Conservation (phyloP, 2,113 vertebrate species). For the Catharus fuscescens region DNA sequence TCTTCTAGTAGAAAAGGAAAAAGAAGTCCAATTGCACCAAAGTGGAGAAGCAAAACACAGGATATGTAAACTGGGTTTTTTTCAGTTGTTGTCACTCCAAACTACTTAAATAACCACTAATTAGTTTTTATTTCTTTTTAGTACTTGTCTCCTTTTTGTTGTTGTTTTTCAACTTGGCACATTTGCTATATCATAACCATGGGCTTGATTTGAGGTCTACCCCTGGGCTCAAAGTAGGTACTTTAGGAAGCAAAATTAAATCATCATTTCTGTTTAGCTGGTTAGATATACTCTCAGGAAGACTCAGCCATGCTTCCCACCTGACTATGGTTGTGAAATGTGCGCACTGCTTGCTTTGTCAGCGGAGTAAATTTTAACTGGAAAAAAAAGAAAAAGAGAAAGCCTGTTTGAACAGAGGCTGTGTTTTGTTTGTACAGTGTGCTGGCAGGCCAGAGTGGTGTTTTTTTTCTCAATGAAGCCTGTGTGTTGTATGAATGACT, state of each 20-base stretch:
- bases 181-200: not conserved
- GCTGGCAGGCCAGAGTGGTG: not conserved
- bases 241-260: not conserved
- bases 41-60: not conserved
- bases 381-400: not conserved
- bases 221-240: not conserved
- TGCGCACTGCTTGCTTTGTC: not conserved
- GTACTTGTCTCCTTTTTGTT: not conserved
- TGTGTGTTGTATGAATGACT: not conserved
- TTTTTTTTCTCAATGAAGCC: not conserved
- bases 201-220: not conserved
- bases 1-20: not conserved
- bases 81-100: not conserved
- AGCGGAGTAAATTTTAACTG: not conserved
- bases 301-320: not conserved
- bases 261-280: not conserved
- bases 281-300: not conserved
- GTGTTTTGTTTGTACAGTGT: slow-evolving; percentile 14
- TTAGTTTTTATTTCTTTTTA: not conserved
- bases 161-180: not conserved
- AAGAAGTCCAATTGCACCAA: not conserved
- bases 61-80: not conserved
- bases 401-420: slow-evolving; percentile 13
- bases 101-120: slow-evolving; percentile 28
- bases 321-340: not conserved